Evolutionary conservation across 1,140 invertebrate genomes (phyloP), one percentile per base, ranked within the genome.

Genomic region (Drosophila pseudoananassae): DNA sequence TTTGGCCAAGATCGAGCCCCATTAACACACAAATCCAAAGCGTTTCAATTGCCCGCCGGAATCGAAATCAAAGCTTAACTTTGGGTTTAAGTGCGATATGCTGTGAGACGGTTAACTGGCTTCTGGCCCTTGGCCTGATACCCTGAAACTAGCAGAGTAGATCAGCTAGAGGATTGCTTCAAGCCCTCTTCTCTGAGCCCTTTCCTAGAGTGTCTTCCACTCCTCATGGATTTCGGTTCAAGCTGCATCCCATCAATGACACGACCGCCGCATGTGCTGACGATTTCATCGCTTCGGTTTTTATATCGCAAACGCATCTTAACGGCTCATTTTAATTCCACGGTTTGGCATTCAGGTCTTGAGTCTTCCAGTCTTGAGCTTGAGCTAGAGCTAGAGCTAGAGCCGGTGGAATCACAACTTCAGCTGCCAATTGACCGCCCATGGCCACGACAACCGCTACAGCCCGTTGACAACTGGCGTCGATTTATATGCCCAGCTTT

Each of bases 401-500:
- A 27, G 25, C 25, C 25, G 5, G 5, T 9, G 31, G 31, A 33
- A 33, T 33, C 31, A 2, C 25, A 27, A 27, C 6, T 10, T 10
- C 27, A 45, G 23, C 33, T 33, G 20, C 9, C 57, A 52, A 15
- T 51, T n/a, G 61, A 49, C 61, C 63, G 55, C 55, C 60, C 54
- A 68, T 78, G 56, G 59, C 63, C 45, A 56, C 55, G 56, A 63
- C 50, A 47, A 43, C 15, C 40, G 38, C 66, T 46, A 55, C 58
- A 59, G 77, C 75, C 69, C 36, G 63, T 79, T 79, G 77, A 79
- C 75, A 80, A 59, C 70, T 55, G 74, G 63, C 79, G 64, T 80
- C 68, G 74, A 78, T 77, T 82, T 82, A 81, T 77, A 74, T 82
- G 78, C 74, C 47, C 69, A 58, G 61, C 47, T 53, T 69, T 77